phyloP scores from a whole-genome alignment of 1,140 invertebrate genomes.

The Campodea augens region DNA sequence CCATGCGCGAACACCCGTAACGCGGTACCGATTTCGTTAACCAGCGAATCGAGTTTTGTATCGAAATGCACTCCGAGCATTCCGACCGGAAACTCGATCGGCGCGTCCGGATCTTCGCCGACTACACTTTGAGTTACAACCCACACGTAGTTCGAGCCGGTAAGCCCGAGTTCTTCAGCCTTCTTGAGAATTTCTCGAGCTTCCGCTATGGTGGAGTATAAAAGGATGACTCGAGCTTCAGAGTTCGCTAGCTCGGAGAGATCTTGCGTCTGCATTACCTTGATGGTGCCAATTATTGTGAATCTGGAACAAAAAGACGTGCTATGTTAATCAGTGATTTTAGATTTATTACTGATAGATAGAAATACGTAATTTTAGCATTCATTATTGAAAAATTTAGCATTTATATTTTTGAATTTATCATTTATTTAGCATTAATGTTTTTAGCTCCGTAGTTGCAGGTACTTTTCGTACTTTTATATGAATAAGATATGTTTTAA shows the following conservation, averaged over 20 bases:
- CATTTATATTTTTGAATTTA: too few relatives aligned
- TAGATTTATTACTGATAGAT: too few relatives aligned
- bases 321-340: constrained; percentile 1
- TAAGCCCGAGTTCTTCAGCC: constrained; percentile 64
- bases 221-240: constrained; percentile 79
- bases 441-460: too few relatives aligned
- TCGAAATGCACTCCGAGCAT: constrained; percentile 88
- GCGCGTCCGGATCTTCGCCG: constrained; percentile 40
- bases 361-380: too few relatives aligned
- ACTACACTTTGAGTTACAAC: constrained; percentile 90
- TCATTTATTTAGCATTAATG: too few relatives aligned
- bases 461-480: too few relatives aligned
- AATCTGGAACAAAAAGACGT: constrained; percentile 28
- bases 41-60: constrained; percentile 54
- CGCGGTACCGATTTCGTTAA: constrained; percentile 69
- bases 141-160: constrained; percentile 90
- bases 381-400: too few relatives aligned
- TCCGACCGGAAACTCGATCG: constrained; percentile 69
- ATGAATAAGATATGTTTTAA: too few relatives aligned
- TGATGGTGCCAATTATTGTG: constrained; percentile 63
- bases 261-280: constrained; percentile 46
- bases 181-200: constrained; percentile 62
- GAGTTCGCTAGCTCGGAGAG: constrained; percentile 61
- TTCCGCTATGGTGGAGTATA: constrained; percentile 76
- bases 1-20: constrained; percentile 80